Conservation (phyloP, 2,888 invertebrate genomes). For the Drosophila anomalata region DNA sequence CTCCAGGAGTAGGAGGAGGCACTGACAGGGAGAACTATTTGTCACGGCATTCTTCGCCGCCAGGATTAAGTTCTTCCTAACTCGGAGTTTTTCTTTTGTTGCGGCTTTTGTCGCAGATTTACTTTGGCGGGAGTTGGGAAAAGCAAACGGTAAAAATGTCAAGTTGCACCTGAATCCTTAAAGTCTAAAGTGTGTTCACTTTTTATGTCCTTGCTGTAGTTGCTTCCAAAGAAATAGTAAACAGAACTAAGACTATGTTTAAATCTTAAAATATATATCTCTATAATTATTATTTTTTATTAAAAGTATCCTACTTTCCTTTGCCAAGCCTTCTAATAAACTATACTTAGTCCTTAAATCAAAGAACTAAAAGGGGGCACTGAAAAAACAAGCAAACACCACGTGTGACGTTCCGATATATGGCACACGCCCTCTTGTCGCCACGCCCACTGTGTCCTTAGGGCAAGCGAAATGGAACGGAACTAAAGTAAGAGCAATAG, state of each 20-base stretch:
- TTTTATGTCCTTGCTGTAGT: background rate
- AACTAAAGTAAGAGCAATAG: conserved; percentile 32
- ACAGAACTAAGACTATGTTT: too few relatives aligned
- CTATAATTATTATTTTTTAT: too few relatives aligned
- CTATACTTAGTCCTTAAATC: background rate
- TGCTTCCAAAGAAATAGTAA: too few relatives aligned
- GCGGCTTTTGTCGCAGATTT: conserved; percentile 51
- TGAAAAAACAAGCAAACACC: conserved; percentile 5
- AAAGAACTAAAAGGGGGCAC: background rate
- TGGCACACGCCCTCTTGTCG: conserved; percentile 49
- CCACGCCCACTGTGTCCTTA: conserved; percentile 26
- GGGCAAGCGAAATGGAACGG: conserved; percentile 22
- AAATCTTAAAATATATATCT: too few relatives aligned
- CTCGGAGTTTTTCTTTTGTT: conserved; percentile 19
- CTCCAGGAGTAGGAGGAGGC: conserved; percentile 36
- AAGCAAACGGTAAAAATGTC: conserved; percentile 31
- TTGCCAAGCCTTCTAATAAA: background rate
- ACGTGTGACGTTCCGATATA: conserved; percentile 55
- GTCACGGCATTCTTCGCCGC: conserved; percentile 75
- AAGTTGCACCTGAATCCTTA: conserved; percentile 13
- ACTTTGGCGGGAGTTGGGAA: conserved; percentile 29
- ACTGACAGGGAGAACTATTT: conserved; percentile 71
- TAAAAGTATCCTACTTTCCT: too few relatives aligned
- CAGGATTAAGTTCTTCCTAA: conserved; percentile 68
- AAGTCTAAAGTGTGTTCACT: background rate